Evolutionary conservation across 37 sponge, comb jelly and placozoan genomes (phyloP).

Genomic region (Tethya wilhelma): DNA sequence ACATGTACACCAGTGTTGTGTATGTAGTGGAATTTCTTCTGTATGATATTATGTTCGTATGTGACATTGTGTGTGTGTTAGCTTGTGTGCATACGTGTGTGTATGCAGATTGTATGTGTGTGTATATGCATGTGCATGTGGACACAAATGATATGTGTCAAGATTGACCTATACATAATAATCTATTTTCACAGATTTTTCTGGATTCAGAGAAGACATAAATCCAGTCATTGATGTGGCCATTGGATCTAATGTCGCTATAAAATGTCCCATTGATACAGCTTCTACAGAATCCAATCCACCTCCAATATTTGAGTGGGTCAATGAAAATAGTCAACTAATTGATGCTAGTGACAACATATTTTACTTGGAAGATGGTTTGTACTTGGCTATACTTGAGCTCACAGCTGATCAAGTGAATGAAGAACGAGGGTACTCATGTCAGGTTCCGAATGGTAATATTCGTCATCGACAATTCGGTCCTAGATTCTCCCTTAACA

Average conservation of each 20-base stretch:
- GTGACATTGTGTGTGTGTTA: no score
- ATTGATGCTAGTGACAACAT: neutral
- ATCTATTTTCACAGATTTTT: conserved; percentile 43
- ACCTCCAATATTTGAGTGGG: conserved; percentile 26
- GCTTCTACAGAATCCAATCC: conserved; percentile 14
- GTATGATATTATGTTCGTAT: neutral
- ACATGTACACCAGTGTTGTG: no score
- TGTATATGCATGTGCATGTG: no score
- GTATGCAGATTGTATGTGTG: no score
- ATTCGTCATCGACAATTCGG: no score
- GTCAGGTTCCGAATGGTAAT: conserved; percentile 45
- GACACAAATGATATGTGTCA: neutral
- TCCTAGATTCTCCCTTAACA: neutral
- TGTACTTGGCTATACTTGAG: conserved; percentile 19
- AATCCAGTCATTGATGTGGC: neutral
- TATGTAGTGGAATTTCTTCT: no score
- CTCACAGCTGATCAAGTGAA: conserved; percentile 10
- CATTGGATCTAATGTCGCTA: conserved; percentile 23
- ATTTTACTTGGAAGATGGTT: conserved; percentile 22
- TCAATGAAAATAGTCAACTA: neutral
- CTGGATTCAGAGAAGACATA: conserved; percentile 23
- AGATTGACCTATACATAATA: neutral
- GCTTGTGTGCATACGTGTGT: no score
- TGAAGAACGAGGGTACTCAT: conserved; percentile 18
- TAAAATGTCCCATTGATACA: conserved; percentile 30